Evolutionary conservation across 1,140 invertebrate genomes (phyloP), one percentile per base, ranked within the genome.

Genomic region (Tetranychus urticae): DNA sequence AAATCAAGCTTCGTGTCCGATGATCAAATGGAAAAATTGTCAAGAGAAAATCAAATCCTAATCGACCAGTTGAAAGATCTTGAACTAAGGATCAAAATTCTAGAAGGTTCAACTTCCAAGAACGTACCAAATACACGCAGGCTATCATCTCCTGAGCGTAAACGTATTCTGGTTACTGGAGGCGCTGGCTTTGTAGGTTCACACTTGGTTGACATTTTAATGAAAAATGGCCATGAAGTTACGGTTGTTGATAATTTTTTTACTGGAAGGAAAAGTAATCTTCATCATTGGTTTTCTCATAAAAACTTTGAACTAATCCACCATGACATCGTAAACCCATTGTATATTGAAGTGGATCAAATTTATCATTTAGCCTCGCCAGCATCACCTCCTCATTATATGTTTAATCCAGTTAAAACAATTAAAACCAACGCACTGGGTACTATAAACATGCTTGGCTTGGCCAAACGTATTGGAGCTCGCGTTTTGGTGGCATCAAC

Each of bases 361-460:
- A 97, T 99, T 70, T 99, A 98, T 74, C 94, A 99, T 74, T 76
- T 99, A 65, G 94, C 96, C 2, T 97, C 90, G 69, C 96, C 94
- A 37, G 96, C 96, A 3, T 94, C 89, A 68, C 96, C 96, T 54
- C 91, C 91, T 2, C 93, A 99, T 76, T 99, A 99, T 70, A 98
- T 98, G 94, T 84, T 89, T 67, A 99, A 99, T 78, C 94, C 94
- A 45, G 93, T 99, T 0, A 98, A 99, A 76, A 99, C 96, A 31
- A 92, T 99, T 61, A 99, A 99, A 73, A 98, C 94, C 2, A 99
- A 98, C 72, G 96, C 92, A 23, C 78, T 99, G 65, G 93, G 93
- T 1, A 98, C 96, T n/a, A 97, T 98, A 65, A 99, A 99, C 76
- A 88, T 99, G 78, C 76, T 98, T 65, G 85, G 86, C 60, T 73